Base-by-base conservation (phyloP, 2,797 vertebrate genomes). In the Sciurus carolinensis region DNA sequence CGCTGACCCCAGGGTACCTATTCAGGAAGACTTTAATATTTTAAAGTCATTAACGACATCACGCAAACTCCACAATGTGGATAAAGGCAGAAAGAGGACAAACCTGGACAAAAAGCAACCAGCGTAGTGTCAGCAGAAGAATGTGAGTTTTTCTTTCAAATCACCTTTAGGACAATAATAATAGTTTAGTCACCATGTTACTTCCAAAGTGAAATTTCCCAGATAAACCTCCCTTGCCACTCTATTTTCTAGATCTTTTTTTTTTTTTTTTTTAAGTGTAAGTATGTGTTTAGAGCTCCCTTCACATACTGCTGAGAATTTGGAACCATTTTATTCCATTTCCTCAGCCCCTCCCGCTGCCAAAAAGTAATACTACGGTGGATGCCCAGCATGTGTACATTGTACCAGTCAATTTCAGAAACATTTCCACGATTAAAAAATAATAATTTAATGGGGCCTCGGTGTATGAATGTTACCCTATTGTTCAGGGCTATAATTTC, bases 401-500 rank as follows among this genome's bases (percentile, higher is more conserved):
- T 90, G 93, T 66, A 97, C 89, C 64, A 92, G 79, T 95, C 96
- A 92, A 44, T 26, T 98, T 97, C 92, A 81, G 95, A 82, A 98
- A 94, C 75, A 71, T 79, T 96, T 97, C 91, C 95, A 91, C 97
- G 95, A 97, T 95, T 97, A 97, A 98, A 98, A 97, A 95, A 96
- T 91, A 97, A 95, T 82, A 94, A 95, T 97, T 96, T 97, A 96
- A 95, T 91, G 76, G 67, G 39, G 96, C 73, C 86, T 95, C 39
- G 3, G 72, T 81, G 71, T 91, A 84, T 33, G 66, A 95, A 69
- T 85, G 64, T 91, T 96, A 91, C 77, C 73, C 96, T 97, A 92
- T 97, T 98, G 95, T 96, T 97, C 95, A 87, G 73, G 28, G 44
- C 84, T 98, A 66, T 97, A 97, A 98, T 87, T 97, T 96, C 79